Percentiles rank a stretch among this genome's conserved stretches.
phyloP scores from a whole-genome alignment of 2,888 invertebrate species.

The Scaptomyza cyrtandrae region DNA sequence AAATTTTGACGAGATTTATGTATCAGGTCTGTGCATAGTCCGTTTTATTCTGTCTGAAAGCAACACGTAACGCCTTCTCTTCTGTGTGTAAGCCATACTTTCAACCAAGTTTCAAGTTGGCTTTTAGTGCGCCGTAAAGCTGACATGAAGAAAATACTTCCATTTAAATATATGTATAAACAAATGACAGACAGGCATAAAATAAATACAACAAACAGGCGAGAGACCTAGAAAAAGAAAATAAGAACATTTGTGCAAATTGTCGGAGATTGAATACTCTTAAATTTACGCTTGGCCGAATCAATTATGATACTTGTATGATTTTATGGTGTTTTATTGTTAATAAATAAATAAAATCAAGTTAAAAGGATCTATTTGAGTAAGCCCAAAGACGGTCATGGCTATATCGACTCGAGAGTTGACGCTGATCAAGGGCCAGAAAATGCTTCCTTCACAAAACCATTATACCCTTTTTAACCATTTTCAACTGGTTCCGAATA shows the following conservation, averaged over 20 bases:
- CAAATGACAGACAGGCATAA: slow-evolving; percentile 57
- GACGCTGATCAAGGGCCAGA: too few relatives aligned
- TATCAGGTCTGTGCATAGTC: slow-evolving; percentile 45
- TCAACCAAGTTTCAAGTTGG: slow-evolving; percentile 54
- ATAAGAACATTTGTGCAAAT: background rate
- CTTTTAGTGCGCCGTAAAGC: slow-evolving; percentile 65
- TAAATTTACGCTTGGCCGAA: background rate
- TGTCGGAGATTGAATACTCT: slow-evolving; percentile 21
- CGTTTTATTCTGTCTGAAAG: slow-evolving; percentile 38
- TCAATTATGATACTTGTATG: too few relatives aligned
- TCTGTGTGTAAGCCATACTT: slow-evolving; percentile 4
- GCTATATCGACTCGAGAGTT: too few relatives aligned
- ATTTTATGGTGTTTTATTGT: too few relatives aligned
- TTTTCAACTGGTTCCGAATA: too few relatives aligned
- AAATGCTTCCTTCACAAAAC: too few relatives aligned
- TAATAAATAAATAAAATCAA: too few relatives aligned
- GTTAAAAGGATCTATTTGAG: too few relatives aligned
- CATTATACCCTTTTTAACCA: too few relatives aligned
- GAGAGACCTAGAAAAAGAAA: slow-evolving; percentile 28
- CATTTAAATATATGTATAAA: slow-evolving; percentile 71
- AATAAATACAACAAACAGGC: slow-evolving; percentile 21
- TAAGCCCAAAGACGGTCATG: too few relatives aligned
- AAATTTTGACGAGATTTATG: slow-evolving; percentile 75
- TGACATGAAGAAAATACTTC: slow-evolving; percentile 67
- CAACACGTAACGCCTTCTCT: slow-evolving; percentile 24